Conservation (phyloP, 92 coral and sea anemone species). For the Isaurus tuberculatus region DNA sequence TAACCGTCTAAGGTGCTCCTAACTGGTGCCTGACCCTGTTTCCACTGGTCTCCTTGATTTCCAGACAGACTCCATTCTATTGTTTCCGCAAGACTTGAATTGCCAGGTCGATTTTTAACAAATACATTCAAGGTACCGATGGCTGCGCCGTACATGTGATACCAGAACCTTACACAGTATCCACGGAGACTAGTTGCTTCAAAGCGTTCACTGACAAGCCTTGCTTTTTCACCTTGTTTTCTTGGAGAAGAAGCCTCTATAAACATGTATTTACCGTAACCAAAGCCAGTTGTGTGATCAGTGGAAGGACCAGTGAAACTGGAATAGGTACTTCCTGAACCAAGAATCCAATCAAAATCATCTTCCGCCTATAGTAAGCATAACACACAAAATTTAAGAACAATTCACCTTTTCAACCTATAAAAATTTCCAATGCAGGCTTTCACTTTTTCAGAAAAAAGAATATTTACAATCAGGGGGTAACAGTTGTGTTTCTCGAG, state of each 20-base stretch:
- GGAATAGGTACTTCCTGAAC: conserved; percentile 85
- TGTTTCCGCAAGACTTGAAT: conserved; percentile 64
- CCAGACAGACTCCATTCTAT: conserved; percentile 92
- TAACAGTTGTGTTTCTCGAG: no score
- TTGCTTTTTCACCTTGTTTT: conserved; percentile 81
- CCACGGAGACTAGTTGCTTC: conserved; percentile 77
- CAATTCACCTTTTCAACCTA: not conserved
- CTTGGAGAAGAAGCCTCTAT: conserved; percentile 72
- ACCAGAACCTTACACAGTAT: conserved; percentile 94
- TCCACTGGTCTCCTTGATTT: conserved; percentile 83
- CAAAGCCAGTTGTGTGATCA: conserved; percentile 93
- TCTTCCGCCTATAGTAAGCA: conserved; percentile 66
- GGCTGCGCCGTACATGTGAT: conserved; percentile 91
- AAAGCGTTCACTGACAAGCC: conserved; percentile 91
- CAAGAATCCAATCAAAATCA: conserved; percentile 92
- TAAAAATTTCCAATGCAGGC: not conserved
- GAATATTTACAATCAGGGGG: no score
- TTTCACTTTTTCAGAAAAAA: no score
- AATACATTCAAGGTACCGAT: conserved; percentile 88
- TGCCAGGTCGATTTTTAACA: conserved; percentile 90
- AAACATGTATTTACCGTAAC: conserved; percentile 88
- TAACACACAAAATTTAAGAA: not conserved
- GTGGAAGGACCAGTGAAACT: conserved; percentile 82
- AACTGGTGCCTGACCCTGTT: conserved; percentile 86
- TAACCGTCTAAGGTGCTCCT: conserved; percentile 71